Base-by-base conservation (phyloP, 1,140 invertebrate genomes). In the Ips nitidus region DNA sequence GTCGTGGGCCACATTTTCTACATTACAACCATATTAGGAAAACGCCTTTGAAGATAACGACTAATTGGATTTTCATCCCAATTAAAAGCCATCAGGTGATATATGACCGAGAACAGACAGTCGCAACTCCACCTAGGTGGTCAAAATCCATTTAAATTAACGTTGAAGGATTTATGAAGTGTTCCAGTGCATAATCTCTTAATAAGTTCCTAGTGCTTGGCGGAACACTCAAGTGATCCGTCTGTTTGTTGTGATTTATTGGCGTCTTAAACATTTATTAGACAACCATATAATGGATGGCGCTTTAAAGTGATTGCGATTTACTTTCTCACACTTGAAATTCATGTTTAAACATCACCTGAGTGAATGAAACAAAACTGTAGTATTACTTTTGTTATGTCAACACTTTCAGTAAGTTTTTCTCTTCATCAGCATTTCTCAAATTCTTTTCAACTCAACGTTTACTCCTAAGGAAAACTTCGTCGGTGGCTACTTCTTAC, bases 71-170 rank as follows among this genome's bases (percentile, higher is more conserved):
- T 41, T 59, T 59, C 42, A 59, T 59, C 40, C 39, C 57, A 41
- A 59, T 59, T 59, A 41, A 59, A 50, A 59, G 39, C 41, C 2
- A 59, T 22, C 38, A 59, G 57, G 57, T 59, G 57, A 59, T 59
- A 41, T 59, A 59, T 59, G 8, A 41, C 41, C 57, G n/a, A 2
- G 3, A 4, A 2, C 22, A 59, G 57, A 59, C 42, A 59, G 8
- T 6, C 8, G 4, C 57, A 47, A 47, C 47, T 41, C 62, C 7
- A 64, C 4, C 47, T 64, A 64, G 62, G 62, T 64, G 62, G 62
- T 41, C 62, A 64, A 53, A 64, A 64, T 53, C 52, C 62, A 64
- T 64, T 64, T 64, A 64, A 64, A 64, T 64, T 64, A 64, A 64
- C 47, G 52, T 37, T 53, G 52, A 53, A 52, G 62, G 52, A 53